Evolutionary conservation across 2,888 invertebrate genomes (phyloP).

Genomic region (Eupithecia inturbata): DNA sequence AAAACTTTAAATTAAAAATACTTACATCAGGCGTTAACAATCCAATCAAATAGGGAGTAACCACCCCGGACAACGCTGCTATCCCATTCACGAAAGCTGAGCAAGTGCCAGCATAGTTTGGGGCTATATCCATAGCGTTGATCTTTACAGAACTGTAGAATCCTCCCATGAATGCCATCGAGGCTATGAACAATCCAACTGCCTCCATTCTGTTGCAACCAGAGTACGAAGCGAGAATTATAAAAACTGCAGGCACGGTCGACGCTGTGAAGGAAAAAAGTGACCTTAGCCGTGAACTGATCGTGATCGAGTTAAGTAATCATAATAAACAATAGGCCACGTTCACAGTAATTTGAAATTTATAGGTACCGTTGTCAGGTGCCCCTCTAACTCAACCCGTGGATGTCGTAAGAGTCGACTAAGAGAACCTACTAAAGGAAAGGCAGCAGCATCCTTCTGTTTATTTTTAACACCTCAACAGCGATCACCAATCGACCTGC

Average conservation of each 20-base stretch:
- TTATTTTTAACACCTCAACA: no score
- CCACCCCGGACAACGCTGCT: slow-evolving; percentile 85
- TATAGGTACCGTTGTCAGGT: no score
- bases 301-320: slow-evolving; percentile 48
- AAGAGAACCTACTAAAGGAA: no score
- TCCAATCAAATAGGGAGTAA: slow-evolving; percentile 85
- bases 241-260: slow-evolving; percentile 85
- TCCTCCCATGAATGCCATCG: slow-evolving; percentile 87
- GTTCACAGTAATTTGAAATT: background rate
- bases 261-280: slow-evolving; percentile 79
- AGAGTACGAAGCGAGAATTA: slow-evolving; percentile 86
- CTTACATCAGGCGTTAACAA: slow-evolving; percentile 84
- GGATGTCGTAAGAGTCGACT: no score
- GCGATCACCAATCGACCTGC: no score
- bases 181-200: slow-evolving; percentile 84
- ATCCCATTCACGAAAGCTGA: slow-evolving; percentile 87
- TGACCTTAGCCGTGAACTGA: slow-evolving; percentile 49
- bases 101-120: slow-evolving; percentile 86
- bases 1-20: background rate
- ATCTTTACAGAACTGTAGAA: slow-evolving; percentile 88
- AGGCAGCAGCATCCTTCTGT: no score
- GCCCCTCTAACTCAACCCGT: no score
- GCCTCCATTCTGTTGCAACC: slow-evolving; percentile 81
- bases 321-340: slow-evolving; percentile 5
- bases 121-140: slow-evolving; percentile 86